Percentiles rank a stretch among this genome's conserved stretches.
These are phyloP conservation scores for Tyto alba DNA, from an alignment of 2,113 vertebrate species.

Conservation along the genomic window DNA sequence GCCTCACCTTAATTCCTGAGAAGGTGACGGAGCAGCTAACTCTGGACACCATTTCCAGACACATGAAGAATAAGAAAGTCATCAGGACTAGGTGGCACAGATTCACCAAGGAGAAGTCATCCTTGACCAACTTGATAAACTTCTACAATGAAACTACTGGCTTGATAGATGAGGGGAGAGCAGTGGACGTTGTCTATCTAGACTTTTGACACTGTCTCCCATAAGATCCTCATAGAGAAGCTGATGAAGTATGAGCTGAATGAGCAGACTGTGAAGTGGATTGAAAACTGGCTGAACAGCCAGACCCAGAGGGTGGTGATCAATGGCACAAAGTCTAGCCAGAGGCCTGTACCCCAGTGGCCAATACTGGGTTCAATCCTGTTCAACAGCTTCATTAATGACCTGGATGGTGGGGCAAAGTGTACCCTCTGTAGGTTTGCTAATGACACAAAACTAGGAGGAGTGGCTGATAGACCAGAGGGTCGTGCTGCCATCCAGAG, in stretches of 20 bases:
- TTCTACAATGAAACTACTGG: neutral
- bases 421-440: neutral
- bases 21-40: neutral
- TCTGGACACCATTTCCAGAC: neutral
- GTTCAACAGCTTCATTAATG: neutral
- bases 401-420: neutral
- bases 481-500: neutral
- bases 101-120: neutral
- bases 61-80: neutral
- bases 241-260: neutral
- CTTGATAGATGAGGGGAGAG: neutral
- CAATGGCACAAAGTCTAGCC: neutral
- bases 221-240: neutral
- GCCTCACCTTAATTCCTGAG: neutral
- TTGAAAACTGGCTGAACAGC: neutral
- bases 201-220: neutral
- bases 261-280: neutral
- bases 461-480: neutral
- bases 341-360: neutral
- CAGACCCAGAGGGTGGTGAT: neutral
- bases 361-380: neutral
- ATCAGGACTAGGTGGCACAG: neutral
- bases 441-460: neutral
- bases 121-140: neutral
- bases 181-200: neutral